These are phyloP conservation scores for Vireo altiloquus DNA, from an alignment of 2,113 vertebrate genomes.

Conservation along the genomic window DNA sequence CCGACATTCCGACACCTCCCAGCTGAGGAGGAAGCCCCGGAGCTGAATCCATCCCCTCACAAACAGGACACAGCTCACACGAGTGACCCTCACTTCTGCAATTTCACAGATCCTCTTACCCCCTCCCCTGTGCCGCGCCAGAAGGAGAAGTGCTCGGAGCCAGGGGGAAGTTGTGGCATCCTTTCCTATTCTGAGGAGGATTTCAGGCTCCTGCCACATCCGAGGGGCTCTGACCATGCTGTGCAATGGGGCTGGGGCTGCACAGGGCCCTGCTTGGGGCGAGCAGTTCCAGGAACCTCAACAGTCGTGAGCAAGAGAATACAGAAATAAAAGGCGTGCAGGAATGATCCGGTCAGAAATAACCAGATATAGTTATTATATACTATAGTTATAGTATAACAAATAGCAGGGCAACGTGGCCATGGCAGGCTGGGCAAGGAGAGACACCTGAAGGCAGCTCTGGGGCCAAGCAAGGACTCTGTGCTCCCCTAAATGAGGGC, in stretches of 20 bases:
- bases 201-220: constrained; percentile 42
- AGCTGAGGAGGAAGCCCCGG: neutral
- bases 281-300: constrained; percentile 30
- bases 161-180: neutral
- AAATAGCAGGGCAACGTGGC: fast-evolving
- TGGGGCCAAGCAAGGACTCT: neutral
- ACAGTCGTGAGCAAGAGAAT: neutral
- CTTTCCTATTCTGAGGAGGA: constrained; percentile 27
- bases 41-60: neutral
- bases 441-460: neutral
- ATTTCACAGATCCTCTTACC: neutral
- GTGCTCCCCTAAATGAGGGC: neutral
- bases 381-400: no score
- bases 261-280: neutral
- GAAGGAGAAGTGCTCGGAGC: constrained; percentile 49
- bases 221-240: neutral
- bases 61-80: neutral
- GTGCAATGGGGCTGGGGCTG: neutral
- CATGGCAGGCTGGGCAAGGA: fast-evolving
- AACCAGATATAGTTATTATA: no score
- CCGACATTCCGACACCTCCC: fast-evolving
- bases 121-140: neutral
- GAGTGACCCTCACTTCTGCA: constrained; percentile 4
- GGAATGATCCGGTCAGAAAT: neutral
- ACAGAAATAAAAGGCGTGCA: neutral